Percentiles rank a stretch among this genome's conserved stretches.
These are phyloP conservation scores for Emydocephalus ijimae DNA, from an alignment of 2,113 vertebrate species.

Conservation along the genomic window DNA sequence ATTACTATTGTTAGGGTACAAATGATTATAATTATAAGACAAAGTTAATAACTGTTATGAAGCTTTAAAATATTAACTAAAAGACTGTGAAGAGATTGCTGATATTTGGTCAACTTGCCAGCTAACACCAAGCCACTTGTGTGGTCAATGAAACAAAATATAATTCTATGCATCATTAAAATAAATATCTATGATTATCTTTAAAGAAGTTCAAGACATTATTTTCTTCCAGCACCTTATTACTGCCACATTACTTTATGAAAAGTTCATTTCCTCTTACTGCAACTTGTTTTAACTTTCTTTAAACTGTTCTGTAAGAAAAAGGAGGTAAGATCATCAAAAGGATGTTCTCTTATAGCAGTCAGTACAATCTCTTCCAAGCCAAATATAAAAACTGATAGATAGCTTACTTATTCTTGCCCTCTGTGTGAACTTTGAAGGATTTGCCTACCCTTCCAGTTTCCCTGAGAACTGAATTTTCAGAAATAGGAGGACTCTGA, in stretches of 20 bases:
- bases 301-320: not conserved
- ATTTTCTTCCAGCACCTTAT: not conserved
- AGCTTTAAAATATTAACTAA: not conserved
- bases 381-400: not conserved
- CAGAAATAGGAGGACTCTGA: not conserved
- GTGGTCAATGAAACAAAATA: not conserved
- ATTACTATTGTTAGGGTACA: not conserved
- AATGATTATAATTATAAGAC: not conserved
- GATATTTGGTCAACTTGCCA: not conserved
- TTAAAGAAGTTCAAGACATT: not conserved
- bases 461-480: not conserved
- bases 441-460: not conserved
- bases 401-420: not conserved
- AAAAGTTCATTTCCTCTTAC: not conserved
- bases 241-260: not conserved
- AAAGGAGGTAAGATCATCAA: not conserved
- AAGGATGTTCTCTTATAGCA: not conserved
- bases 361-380: not conserved
- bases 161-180: not conserved
- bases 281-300: not conserved
- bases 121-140: not conserved
- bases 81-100: not conserved
- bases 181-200: not conserved
- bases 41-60: conserved; percentile 5
- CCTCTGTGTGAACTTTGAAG: not conserved